Evolutionary conservation across 2,888 invertebrate genomes (phyloP).

Genomic region (Callyntrura sp.): DNA sequence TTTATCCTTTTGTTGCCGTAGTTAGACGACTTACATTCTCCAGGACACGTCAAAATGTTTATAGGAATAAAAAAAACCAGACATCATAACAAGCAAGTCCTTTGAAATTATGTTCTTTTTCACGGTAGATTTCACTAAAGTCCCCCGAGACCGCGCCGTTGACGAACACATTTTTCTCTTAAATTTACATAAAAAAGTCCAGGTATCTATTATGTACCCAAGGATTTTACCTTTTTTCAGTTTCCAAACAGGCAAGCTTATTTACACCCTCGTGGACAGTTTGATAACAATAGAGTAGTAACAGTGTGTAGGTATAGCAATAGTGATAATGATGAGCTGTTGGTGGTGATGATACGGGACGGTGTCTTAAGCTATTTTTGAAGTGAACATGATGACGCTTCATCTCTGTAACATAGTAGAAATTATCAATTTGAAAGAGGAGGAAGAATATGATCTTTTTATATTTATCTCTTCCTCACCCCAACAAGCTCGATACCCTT

Average conservation of each 20-base stretch:
- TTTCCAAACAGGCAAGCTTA: constrained; percentile 43
- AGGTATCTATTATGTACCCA: constrained; percentile 12
- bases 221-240: constrained; percentile 29
- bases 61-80: not conserved
- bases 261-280: constrained; percentile 38
- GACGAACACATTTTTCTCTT: not conserved
- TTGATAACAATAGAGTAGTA: constrained; percentile 48
- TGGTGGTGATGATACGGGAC: constrained; percentile 43
- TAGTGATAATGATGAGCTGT: constrained; percentile 67
- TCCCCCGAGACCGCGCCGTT: not conserved
- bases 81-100: not conserved
- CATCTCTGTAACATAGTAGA: constrained; percentile 22
- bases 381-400: constrained; percentile 37
- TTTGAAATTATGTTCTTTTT: not conserved
- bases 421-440: constrained; percentile 44
- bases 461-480: not conserved
- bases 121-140: not conserved
- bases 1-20: not conserved
- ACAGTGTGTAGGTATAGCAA: constrained; percentile 8
- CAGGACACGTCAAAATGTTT: constrained; percentile 47
- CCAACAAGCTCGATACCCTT: not conserved
- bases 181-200: not conserved
- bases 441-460: constrained; percentile 36
- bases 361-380: constrained; percentile 47
- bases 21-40: not conserved